phyloP scores from a whole-genome alignment of 2,888 invertebrate species.

The Tenthredo distinguenda region DNA sequence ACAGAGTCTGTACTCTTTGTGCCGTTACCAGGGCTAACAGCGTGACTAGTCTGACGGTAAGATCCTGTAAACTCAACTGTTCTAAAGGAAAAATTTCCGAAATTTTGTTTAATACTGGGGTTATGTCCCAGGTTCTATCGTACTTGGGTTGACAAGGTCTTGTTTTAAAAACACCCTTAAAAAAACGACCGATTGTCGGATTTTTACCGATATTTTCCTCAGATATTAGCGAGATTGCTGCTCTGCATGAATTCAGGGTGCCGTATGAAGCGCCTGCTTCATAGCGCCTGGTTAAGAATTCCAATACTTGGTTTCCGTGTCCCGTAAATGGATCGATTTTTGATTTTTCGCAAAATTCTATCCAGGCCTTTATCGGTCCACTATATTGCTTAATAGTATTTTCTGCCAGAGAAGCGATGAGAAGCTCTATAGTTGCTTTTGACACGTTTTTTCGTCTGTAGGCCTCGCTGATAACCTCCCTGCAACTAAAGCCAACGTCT shows the following conservation, averaged over 20 bases:
- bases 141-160: background rate
- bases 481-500: too few species aligned
- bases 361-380: too few species aligned
- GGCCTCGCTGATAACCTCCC: too few species aligned
- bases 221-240: too few species aligned
- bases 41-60: background rate
- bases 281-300: too few species aligned
- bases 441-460: too few species aligned
- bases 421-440: too few species aligned
- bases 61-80: background rate
- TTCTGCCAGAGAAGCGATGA: too few species aligned
- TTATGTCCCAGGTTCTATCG: background rate
- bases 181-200: background rate
- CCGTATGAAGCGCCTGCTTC: background rate
- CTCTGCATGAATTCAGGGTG: background rate
- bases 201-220: background rate
- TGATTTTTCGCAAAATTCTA: too few species aligned
- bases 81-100: background rate
- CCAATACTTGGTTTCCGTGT: too few species aligned
- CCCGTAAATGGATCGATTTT: too few species aligned
- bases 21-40: background rate
- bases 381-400: too few species aligned
- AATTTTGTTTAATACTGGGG: slow-evolving; percentile 10
- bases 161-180: background rate
- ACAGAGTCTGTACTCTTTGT: background rate